Evolutionary conservation across 2,888 invertebrate genomes (phyloP).

Genomic region (Sicus ferrugineus): DNA sequence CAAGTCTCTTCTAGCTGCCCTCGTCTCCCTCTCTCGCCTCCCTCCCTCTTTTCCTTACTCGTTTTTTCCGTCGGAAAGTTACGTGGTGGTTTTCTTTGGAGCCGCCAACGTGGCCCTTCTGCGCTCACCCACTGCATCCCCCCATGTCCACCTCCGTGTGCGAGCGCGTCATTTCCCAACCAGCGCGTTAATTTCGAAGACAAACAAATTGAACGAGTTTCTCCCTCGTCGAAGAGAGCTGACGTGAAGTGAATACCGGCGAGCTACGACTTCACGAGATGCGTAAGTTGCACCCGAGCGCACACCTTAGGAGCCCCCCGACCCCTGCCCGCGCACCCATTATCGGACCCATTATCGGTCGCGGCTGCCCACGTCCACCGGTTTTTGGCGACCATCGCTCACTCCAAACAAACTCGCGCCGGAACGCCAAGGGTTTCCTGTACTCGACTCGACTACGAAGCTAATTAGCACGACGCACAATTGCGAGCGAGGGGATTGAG

Average conservation of each 20-base stretch:
- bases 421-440: not conserved
- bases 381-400: no score
- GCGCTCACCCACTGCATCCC: not conserved
- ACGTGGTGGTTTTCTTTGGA: no score
- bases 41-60: not conserved
- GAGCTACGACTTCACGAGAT: no score
- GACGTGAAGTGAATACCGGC: no score
- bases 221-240: not conserved
- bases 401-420: not conserved
- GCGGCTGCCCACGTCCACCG: no score
- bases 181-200: not conserved
- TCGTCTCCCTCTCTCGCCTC: not conserved
- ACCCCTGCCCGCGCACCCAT: not conserved
- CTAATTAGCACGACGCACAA: slow-evolving; percentile 21
- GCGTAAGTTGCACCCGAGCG: no score
- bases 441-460: slow-evolving; percentile 9
- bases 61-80: not conserved
- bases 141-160: not conserved
- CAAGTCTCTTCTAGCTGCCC: no score
- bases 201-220: not conserved
- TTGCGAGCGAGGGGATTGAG: not conserved
- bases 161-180: not conserved
- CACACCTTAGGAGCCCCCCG: no score
- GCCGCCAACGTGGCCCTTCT: no score
- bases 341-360: not conserved